A percentile compares a stretch with the other conserved stretches of the same genome.
Conservation (phyloP, 1,140 invertebrate species). For the Drosophila ohnishii region DNA sequence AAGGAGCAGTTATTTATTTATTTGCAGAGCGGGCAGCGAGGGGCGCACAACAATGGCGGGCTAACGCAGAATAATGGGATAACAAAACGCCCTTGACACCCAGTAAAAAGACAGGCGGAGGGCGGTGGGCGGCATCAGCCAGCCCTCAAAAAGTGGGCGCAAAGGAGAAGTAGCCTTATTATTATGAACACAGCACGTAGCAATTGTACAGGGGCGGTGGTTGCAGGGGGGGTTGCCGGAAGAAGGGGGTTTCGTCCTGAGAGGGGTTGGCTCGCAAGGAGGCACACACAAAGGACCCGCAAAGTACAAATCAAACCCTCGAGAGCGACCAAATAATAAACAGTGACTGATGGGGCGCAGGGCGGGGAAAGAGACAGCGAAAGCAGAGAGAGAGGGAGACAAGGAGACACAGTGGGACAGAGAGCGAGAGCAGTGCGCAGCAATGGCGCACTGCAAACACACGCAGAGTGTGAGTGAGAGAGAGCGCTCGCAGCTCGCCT, state of each 20-base stretch:
- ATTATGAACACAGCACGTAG: conserved; percentile 79
- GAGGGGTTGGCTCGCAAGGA: conserved; percentile 46
- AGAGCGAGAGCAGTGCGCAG: conserved; percentile 37
- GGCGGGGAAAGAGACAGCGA: conserved; percentile 7
- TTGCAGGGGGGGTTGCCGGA: neutral
- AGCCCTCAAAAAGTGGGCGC: conserved; percentile 64
- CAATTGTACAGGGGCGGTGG: conserved; percentile 45
- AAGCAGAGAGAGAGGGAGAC: conserved; percentile 4
- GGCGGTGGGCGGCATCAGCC: conserved; percentile 24
- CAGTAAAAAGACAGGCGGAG: conserved; percentile 70
- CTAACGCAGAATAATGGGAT: conserved; percentile 82
- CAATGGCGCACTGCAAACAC: conserved; percentile 75
- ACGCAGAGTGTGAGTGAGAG: conserved; percentile 32
- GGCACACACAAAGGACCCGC: conserved; percentile 44
- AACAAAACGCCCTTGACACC: conserved; percentile 83
- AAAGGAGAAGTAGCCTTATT: conserved; percentile 75
- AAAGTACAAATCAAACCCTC: conserved; percentile 81
- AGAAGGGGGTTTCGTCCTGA: conserved; percentile 2
- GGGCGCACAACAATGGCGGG: conserved; percentile 66
- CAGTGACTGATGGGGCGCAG: conserved; percentile 19
- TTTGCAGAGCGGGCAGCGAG: conserved; percentile 48
- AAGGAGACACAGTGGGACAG: conserved; percentile 4
- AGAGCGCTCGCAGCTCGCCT: conserved; percentile 33
- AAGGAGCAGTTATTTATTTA: conserved; percentile 83
- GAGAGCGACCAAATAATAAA: conserved; percentile 75